Percentiles rank a stretch among this genome's conserved stretches.
phyloP scores from a whole-genome alignment of 2,113 vertebrate genomes.

The Chrysemys picta region DNA sequence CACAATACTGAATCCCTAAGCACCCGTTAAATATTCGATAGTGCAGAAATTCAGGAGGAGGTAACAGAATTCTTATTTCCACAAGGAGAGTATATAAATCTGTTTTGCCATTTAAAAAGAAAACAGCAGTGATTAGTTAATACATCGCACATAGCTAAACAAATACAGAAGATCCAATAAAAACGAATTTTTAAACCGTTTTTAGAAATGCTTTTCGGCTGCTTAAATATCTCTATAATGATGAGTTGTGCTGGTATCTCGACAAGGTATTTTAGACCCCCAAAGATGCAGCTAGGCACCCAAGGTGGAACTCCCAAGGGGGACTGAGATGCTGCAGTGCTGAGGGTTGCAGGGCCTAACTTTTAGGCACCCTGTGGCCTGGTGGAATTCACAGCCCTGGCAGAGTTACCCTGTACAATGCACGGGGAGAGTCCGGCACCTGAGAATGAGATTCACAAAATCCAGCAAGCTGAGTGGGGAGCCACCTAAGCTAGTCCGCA shows the following conservation, averaged over 20 bases:
- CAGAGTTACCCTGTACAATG: neutral
- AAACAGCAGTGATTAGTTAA: slow-evolving; percentile 69
- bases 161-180: slow-evolving; percentile 68
- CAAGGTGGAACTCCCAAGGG: neutral
- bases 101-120: slow-evolving; percentile 70
- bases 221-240: slow-evolving; percentile 65
- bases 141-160: slow-evolving; percentile 60
- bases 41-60: slow-evolving; percentile 71
- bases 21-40: slow-evolving; percentile 62
- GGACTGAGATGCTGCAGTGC: neutral
- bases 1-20: slow-evolving; percentile 63
- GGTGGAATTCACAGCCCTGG: too few relatives aligned
- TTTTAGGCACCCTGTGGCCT: too few relatives aligned
- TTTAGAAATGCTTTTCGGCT: slow-evolving; percentile 69
- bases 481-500: too few relatives aligned
- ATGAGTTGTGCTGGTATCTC: slow-evolving; percentile 55
- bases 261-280: slow-evolving; percentile 41
- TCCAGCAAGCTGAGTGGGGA: too few relatives aligned
- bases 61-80: slow-evolving; percentile 67
- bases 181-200: slow-evolving; percentile 70
- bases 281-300: neutral
- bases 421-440: too few relatives aligned
- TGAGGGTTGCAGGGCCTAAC: neutral
- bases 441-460: too few relatives aligned
- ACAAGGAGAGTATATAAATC: slow-evolving; percentile 64